phyloP scores from a whole-genome alignment of 2,113 vertebrate species.

The Muscicapa adusta region DNA sequence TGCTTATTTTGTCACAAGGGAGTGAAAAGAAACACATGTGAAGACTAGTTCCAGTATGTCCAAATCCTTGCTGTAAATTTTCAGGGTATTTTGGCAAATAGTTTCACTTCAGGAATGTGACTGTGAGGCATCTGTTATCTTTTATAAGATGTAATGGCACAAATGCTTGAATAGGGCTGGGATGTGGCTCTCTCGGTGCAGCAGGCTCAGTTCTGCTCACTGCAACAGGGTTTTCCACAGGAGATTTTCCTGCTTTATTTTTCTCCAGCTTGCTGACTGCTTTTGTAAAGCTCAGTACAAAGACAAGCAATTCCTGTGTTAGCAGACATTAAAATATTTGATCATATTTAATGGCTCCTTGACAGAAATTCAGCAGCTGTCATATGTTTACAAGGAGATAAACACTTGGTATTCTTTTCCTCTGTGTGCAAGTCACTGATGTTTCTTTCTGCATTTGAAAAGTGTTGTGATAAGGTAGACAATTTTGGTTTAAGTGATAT shows the following conservation, averaged over 20 bases:
- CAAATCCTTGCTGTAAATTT: not conserved
- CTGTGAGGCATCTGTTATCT: not conserved
- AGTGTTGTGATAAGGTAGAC: not conserved
- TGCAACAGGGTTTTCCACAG: not conserved
- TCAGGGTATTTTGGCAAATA: not conserved
- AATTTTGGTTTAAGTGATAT: not conserved
- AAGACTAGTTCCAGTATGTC: not conserved
- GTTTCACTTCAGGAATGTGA: not conserved
- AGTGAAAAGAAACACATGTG: rapidly evolving
- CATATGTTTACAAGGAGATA: not conserved
- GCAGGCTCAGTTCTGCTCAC: not conserved
- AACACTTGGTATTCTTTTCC: not conserved
- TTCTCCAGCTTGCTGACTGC: not conserved
- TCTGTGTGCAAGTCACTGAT: not conserved
- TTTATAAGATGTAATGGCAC: not conserved
- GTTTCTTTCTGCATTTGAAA: not conserved
- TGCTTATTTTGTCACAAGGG: not conserved
- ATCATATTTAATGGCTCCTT: not conserved
- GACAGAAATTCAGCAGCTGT: not conserved
- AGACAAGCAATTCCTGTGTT: not conserved
- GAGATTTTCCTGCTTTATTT: not conserved
- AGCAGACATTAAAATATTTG: not conserved
- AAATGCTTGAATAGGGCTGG: not conserved
- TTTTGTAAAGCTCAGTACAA: not conserved
- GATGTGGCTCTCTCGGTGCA: rapidly evolving